Evolutionary conservation across 2,888 invertebrate genomes (phyloP).

Genomic region (Heliconius sara): DNA sequence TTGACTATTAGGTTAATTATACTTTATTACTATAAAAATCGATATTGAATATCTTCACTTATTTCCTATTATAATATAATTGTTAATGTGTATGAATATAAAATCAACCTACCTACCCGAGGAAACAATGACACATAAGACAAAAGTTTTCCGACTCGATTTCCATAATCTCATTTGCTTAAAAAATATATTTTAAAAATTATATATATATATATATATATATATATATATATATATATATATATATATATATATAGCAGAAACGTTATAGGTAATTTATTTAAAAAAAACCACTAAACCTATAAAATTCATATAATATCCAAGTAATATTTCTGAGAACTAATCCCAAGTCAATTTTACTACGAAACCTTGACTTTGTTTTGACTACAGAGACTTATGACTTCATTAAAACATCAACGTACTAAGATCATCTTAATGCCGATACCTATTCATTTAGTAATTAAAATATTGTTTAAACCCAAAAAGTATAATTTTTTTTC

Average conservation of each 20-base stretch:
- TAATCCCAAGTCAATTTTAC: slow-evolving; percentile 8
- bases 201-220: no score
- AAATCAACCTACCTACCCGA: no score
- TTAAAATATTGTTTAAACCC: not conserved
- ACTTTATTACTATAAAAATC: no score
- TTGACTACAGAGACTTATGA: slow-evolving; percentile 35
- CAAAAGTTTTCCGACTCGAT: no score
- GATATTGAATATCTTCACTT: no score
- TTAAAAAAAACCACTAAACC: not conserved
- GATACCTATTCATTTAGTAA: not conserved
- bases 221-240: no score
- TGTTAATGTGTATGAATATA: no score
- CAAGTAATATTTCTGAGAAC: slow-evolving; percentile 31
- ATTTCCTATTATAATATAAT: not conserved
- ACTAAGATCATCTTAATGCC: not conserved
- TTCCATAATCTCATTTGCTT: no score
- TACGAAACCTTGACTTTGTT: slow-evolving; percentile 31
- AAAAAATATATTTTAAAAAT: no score
- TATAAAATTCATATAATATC: slow-evolving; percentile 12
- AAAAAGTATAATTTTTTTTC: not conserved
- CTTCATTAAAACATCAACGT: slow-evolving; percentile 21
- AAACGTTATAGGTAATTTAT: not conserved
- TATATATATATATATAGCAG: no score
- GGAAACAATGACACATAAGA: no score
- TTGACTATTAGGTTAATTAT: no score